phyloP scores from a whole-genome alignment of 2,797 vertebrate species.

The Lates japonicus region DNA sequence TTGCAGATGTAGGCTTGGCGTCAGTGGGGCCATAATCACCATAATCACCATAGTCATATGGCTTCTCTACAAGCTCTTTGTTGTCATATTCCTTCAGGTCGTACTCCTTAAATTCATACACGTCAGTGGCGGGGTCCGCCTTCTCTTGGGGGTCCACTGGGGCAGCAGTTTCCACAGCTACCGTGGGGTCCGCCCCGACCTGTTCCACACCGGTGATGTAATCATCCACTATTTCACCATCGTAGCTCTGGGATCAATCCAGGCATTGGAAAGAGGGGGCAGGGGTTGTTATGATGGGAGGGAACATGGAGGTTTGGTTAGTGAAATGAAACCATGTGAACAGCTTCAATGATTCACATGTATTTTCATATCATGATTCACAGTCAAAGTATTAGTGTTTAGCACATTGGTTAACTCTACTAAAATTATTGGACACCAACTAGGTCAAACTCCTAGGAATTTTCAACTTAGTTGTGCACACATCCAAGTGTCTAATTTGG shows the following conservation, averaged over 20 bases:
- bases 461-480: constrained; percentile 38
- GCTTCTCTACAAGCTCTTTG: constrained; percentile 79
- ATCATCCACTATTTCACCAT: constrained; percentile 94
- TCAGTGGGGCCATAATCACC: constrained; percentile 88
- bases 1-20: constrained; percentile 85
- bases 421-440: constrained; percentile 24
- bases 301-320: constrained; percentile 75
- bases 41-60: constrained; percentile 91
- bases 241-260: constrained; percentile 85
- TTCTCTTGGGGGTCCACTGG: constrained; percentile 73
- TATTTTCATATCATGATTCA: constrained; percentile 32
- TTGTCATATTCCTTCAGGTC: constrained; percentile 82
- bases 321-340: constrained; percentile 54
- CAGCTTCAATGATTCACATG: constrained; percentile 43
- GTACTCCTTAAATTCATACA: constrained; percentile 84
- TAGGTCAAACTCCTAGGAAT: constrained; percentile 35
- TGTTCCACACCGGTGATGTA: constrained; percentile 96
- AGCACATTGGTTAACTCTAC: background rate
- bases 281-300: constrained; percentile 79
- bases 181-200: constrained; percentile 85
- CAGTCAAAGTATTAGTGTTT: constrained; percentile 36
- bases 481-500: constrained; percentile 17
- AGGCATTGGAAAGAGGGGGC: constrained; percentile 53
- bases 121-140: constrained; percentile 60
- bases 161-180: constrained; percentile 77